Evolutionary conservation across 2,888 invertebrate species (phyloP), one percentile per base, ranked within the genome.

Genomic region (Rhodophaea formosa): DNA sequence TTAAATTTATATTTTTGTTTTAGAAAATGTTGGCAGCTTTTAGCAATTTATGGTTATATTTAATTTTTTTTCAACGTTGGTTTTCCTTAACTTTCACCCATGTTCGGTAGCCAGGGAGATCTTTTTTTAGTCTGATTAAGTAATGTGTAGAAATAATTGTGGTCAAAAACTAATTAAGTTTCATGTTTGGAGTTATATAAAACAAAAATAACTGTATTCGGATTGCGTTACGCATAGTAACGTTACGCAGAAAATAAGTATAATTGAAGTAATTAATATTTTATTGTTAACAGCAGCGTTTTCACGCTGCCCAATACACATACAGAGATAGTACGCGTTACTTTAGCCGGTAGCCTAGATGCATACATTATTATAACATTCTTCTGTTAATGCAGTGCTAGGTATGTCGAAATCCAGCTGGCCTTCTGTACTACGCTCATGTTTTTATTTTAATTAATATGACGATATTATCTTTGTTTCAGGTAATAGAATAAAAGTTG

Each of bases 331-430:
- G 52, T 56, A 43, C 59, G 56, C 55, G 59, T 65, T 62, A 62
- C 75, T 80, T 81, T 83, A 77, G 73, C 74, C 77, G 69, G 80
- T 82, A 83, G 73, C 85, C 86, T 78, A 83, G 79, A 83, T 83
- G 78, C 82, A 81, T 87, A 79, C 70, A 80, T 86, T 82, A 82
- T 75, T 75, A 77, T 78, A n/a, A n/a, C n/a, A n/a, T n/a, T n/a
- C 71, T 75, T 76, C 70, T 66, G 71, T 77, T 80, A 77, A 80
- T 80, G 75, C 75, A 76, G 69, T 73, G 70, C 65, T n/a, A n/a
- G n/a, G 23, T 68, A 73, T 87, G 85, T 85, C 83, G 83, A 84
- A 82, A 88, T 73, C 64, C 59, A 70, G 66, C 62, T 71, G 79
- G 80, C 88, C 87, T 88, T 86, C 82, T 77, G 68, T 23, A 23